Evolutionary conservation across 2,797 vertebrate genomes (phyloP).

Genomic region (Cetoscarus ocellatus): DNA sequence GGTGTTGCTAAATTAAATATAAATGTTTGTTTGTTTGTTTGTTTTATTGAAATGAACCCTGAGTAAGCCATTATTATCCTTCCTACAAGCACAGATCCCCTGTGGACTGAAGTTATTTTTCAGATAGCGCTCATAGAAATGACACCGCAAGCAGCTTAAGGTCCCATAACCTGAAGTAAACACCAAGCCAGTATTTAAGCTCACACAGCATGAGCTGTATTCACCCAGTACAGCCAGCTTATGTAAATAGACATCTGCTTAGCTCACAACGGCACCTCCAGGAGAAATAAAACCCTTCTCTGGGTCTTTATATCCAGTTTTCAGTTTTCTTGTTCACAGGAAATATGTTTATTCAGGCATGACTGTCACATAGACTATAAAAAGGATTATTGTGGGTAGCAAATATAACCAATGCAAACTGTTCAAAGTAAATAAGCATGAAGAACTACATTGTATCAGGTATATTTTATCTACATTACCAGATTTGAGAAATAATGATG

Average conservation of each 20-base stretch:
- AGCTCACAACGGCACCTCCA: conserved; percentile 28
- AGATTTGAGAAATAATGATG: too few relatives aligned
- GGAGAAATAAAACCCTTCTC: conserved; percentile 16
- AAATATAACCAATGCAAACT: too few relatives aligned
- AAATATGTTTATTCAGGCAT: conserved; percentile 10
- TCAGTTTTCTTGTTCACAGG: background rate
- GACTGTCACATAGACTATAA: background rate
- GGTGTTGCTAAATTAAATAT: too few relatives aligned
- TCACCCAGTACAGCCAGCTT: conserved; percentile 29
- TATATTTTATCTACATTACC: too few relatives aligned
- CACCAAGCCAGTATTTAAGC: conserved; percentile 25
- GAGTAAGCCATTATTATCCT: conserved; percentile 9
- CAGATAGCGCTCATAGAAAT: conserved; percentile 19
- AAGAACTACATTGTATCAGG: too few relatives aligned
- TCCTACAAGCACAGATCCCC: conserved; percentile 9
- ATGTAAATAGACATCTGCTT: conserved; percentile 58
- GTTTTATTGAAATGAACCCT: background rate
- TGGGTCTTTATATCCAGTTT: conserved; percentile 1
- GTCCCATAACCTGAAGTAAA: conserved; percentile 43
- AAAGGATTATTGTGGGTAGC: too few relatives aligned
- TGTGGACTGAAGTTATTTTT: conserved; percentile 22
- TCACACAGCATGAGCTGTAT: conserved; percentile 26
- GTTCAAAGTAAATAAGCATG: too few relatives aligned
- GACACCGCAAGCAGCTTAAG: conserved; percentile 21
- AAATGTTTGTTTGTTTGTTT: too few relatives aligned